These are phyloP conservation scores for Eledone cirrhosa DNA, from an alignment of 2,888 invertebrate genomes.

Conservation along the genomic window DNA sequence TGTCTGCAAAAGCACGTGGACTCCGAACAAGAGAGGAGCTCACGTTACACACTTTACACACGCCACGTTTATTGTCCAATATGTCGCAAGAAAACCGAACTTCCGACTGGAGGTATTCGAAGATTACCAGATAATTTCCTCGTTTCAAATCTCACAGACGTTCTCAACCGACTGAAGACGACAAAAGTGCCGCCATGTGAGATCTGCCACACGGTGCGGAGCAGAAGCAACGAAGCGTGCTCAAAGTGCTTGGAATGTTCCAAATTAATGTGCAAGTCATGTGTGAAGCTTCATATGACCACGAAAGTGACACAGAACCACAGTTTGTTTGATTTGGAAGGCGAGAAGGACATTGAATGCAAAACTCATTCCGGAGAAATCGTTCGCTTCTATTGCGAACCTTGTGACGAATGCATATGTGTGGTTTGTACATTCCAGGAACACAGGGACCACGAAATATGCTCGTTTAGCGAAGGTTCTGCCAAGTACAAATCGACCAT, in stretches of 20 bases:
- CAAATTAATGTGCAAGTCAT: slow-evolving; percentile 61
- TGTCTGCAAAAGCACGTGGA: slow-evolving; percentile 64
- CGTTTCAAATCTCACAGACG: slow-evolving; percentile 62
- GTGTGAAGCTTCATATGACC: slow-evolving; percentile 61
- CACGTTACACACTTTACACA: slow-evolving; percentile 56
- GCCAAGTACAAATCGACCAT: slow-evolving; percentile 54
- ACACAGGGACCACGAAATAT: slow-evolving; percentile 65
- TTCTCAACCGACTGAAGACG: slow-evolving; percentile 46
- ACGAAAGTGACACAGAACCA: slow-evolving; percentile 65
- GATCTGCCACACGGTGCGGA: slow-evolving; percentile 53
- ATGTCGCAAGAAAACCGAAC: slow-evolving; percentile 63
- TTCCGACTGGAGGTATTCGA: slow-evolving; percentile 62
- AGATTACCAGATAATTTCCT: slow-evolving; percentile 65
- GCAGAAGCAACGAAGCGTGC: slow-evolving; percentile 54
- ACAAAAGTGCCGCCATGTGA: slow-evolving; percentile 57
- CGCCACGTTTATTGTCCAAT: slow-evolving; percentile 62
- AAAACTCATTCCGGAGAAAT: slow-evolving; percentile 63
- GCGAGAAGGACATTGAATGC: slow-evolving; percentile 65
- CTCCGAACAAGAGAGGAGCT: slow-evolving; percentile 52
- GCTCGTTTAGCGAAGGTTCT: slow-evolving; percentile 62
- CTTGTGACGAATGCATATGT: slow-evolving; percentile 65
- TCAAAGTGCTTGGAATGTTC: slow-evolving; percentile 65
- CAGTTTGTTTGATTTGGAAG: slow-evolving; percentile 63
- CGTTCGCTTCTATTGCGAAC: slow-evolving; percentile 65
- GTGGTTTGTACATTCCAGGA: slow-evolving; percentile 66